Conservation (phyloP, 2,797 vertebrate species). For the Sebastes hopkinsi region DNA sequence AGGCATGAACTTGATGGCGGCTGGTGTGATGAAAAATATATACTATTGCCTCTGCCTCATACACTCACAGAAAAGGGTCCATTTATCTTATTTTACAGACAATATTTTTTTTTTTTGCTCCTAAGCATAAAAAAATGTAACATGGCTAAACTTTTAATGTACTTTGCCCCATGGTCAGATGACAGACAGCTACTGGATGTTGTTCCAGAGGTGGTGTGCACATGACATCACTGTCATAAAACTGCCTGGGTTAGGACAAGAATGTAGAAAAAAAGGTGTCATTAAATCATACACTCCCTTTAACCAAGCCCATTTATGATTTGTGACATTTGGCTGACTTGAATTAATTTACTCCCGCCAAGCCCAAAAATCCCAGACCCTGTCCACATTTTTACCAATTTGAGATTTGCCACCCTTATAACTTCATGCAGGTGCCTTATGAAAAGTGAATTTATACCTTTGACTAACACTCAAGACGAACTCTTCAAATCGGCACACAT, state of each 20-base stretch:
- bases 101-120: background rate
- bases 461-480: fast-evolving
- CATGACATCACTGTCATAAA: constrained; percentile 18
- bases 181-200: constrained; percentile 35
- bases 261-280: no score
- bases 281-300: background rate
- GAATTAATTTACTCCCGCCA: background rate
- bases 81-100: background rate
- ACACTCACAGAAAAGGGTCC: background rate
- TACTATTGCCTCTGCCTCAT: background rate
- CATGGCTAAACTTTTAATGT: constrained; percentile 20
- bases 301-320: background rate
- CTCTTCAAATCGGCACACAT: background rate
- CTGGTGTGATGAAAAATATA: background rate
- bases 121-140: background rate
- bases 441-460: fast-evolving
- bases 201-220: constrained; percentile 21
- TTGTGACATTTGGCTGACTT: background rate
- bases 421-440: fast-evolving
- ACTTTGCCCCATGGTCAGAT: constrained; percentile 68
- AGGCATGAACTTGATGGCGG: background rate
- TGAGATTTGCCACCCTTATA: background rate
- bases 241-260: background rate
- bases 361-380: background rate
- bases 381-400: background rate